phyloP scores from a whole-genome alignment of 2,888 invertebrate genomes.

The Chaitophorus viminalis region DNA sequence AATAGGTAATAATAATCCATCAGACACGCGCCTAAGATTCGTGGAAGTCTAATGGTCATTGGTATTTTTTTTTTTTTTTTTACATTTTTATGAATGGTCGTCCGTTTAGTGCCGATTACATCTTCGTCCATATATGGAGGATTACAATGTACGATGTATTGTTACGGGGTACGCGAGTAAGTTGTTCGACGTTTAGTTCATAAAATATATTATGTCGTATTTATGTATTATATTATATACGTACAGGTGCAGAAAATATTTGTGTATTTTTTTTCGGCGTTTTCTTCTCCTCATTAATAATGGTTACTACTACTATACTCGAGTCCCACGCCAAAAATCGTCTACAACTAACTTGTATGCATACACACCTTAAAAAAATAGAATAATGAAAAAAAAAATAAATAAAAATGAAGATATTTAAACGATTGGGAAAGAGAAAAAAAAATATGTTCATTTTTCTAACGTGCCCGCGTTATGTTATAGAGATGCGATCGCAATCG shows the following conservation, averaged over 20 bases:
- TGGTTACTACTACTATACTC: not conserved
- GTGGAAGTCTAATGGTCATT: not conserved
- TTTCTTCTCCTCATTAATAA: not conserved
- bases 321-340: conserved; percentile 4
- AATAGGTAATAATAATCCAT: not conserved
- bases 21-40: not conserved
- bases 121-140: no score
- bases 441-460: not conserved
- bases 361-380: no score
- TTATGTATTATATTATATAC: not conserved
- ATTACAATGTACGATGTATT: not conserved
- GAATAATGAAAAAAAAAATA: not conserved
- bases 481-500: not conserved
- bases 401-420: not conserved
- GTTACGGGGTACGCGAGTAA: not conserved
- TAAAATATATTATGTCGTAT: no score
- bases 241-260: not conserved
- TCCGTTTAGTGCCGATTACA: not conserved
- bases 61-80: not conserved
- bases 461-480: conserved; percentile 19
- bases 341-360: not conserved
- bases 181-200: not conserved
- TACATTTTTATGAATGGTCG: not conserved
- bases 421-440: not conserved
- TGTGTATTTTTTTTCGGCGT: not conserved